phyloP scores from a whole-genome alignment of 2,113 vertebrate genomes.

The Morone chrysops region DNA sequence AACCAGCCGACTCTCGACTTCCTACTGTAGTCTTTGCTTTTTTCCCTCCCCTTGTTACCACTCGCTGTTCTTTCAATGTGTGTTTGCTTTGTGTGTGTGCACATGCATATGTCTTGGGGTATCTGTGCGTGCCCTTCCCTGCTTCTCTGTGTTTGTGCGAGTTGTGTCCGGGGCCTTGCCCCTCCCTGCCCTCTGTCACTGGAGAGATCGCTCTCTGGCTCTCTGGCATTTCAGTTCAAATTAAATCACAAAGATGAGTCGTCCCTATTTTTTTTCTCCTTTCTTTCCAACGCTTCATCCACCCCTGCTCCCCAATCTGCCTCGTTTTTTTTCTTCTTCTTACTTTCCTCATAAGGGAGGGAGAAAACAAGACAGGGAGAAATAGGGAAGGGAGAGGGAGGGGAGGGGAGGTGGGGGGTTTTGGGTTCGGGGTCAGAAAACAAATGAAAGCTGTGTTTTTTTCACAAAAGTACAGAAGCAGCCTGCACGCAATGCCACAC shows the following conservation, averaged over 20 bases:
- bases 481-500: constrained; percentile 44
- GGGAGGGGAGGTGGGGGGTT: background rate
- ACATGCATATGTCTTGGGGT: constrained; percentile 38
- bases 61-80: constrained; percentile 12
- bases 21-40: constrained; percentile 7
- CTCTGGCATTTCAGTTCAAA: constrained; percentile 78
- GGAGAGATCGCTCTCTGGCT: constrained; percentile 65
- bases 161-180: constrained; percentile 49
- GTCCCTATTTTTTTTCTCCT: constrained; percentile 50
- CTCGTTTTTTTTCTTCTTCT: constrained; percentile 12
- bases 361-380: constrained; percentile 22
- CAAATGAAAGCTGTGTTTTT: constrained; percentile 51
- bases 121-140: constrained; percentile 35
- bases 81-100: constrained; percentile 35
- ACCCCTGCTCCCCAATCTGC: constrained; percentile 61
- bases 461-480: constrained; percentile 22
- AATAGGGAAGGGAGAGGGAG: constrained; percentile 10
- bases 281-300: constrained; percentile 37
- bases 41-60: background rate
- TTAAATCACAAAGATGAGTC: constrained; percentile 76
- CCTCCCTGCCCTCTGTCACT: constrained; percentile 70
- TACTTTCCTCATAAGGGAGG: constrained; percentile 24
- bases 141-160: constrained; percentile 10
- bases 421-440: constrained; percentile 46
- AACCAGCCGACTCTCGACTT: constrained; percentile 24